Evolutionary conservation across 2,113 vertebrate species (phyloP).

Genomic region (Euleptes europaea): DNA sequence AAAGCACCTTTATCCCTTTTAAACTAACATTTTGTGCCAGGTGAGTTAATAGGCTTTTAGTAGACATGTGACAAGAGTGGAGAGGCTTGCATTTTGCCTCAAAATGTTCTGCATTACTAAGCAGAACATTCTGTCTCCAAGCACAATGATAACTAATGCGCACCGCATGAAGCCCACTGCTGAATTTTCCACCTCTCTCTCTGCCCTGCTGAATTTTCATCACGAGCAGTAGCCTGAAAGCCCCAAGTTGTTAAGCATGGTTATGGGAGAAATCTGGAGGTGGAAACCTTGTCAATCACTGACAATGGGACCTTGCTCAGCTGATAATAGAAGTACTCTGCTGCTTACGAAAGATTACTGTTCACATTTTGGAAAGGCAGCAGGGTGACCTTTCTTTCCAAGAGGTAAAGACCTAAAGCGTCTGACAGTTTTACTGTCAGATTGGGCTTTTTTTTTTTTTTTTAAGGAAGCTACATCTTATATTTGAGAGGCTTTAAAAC

Average conservation of each 20-base stretch:
- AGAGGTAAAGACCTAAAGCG: constrained; percentile 33
- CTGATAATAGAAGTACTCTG: constrained; percentile 50
- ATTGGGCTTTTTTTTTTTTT: constrained; percentile 10
- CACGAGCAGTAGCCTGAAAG: constrained; percentile 27
- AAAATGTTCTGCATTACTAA: constrained; percentile 34
- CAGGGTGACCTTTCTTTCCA: constrained; percentile 51
- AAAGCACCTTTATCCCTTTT: neutral
- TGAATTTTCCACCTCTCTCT: constrained; percentile 39
- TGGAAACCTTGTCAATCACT: constrained; percentile 56
- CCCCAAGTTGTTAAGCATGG: constrained; percentile 42
- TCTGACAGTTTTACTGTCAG: constrained; percentile 41
- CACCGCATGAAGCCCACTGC: neutral
- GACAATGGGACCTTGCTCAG: constrained; percentile 40
- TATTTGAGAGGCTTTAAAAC: constrained; percentile 47
- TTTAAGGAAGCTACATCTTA: constrained; percentile 12
- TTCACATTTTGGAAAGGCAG: constrained; percentile 49
- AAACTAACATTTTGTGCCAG: constrained; percentile 1
- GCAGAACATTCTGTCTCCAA: constrained; percentile 25
- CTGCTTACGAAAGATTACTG: constrained; percentile 49
- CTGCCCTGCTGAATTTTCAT: constrained; percentile 43
- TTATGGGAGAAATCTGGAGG: constrained; percentile 50
- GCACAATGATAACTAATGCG: neutral
- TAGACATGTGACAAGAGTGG: neutral
- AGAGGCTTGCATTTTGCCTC: neutral
- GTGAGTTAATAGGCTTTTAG: neutral